These are phyloP conservation scores for Bubo scandiacus DNA, from an alignment of 2,113 vertebrate species.

Conservation along the genomic window DNA sequence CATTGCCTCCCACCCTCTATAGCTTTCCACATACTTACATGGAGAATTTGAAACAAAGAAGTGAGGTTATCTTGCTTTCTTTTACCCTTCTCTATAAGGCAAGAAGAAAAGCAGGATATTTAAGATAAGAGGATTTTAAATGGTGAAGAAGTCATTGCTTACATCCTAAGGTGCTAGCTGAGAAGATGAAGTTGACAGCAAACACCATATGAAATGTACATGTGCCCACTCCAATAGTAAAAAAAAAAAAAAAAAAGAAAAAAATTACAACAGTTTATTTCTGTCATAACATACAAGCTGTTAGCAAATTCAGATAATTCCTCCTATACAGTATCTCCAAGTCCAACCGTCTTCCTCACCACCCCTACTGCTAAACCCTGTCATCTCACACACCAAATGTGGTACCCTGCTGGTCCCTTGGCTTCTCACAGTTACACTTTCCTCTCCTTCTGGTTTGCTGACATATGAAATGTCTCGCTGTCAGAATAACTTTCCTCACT, in stretches of 20 bases:
- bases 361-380: slow-evolving; percentile 47
- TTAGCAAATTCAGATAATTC: slow-evolving; percentile 57
- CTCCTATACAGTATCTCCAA: background rate
- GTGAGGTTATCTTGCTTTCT: background rate
- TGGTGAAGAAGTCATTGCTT: slow-evolving; percentile 28
- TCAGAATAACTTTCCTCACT: slow-evolving; percentile 47
- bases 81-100: background rate
- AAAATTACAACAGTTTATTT: slow-evolving; percentile 55
- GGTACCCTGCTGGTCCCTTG: slow-evolving; percentile 62
- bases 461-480: slow-evolving; percentile 53
- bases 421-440: slow-evolving; percentile 54
- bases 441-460: slow-evolving; percentile 47
- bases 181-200: slow-evolving; percentile 52
- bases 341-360: slow-evolving; percentile 3
- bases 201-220: slow-evolving; percentile 60
- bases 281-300: slow-evolving; percentile 63
- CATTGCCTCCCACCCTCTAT: background rate
- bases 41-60: background rate
- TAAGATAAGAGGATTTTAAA: background rate
- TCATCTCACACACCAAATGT: slow-evolving; percentile 63
- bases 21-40: background rate
- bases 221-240: slow-evolving; percentile 30
- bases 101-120: slow-evolving; percentile 3
- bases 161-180: slow-evolving; percentile 46
- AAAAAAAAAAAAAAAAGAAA: background rate